Evolutionary conservation across 1,140 invertebrate species (phyloP), one percentile per base, ranked within the genome.

Genomic region (Pseudomyrmex concolor): DNA sequence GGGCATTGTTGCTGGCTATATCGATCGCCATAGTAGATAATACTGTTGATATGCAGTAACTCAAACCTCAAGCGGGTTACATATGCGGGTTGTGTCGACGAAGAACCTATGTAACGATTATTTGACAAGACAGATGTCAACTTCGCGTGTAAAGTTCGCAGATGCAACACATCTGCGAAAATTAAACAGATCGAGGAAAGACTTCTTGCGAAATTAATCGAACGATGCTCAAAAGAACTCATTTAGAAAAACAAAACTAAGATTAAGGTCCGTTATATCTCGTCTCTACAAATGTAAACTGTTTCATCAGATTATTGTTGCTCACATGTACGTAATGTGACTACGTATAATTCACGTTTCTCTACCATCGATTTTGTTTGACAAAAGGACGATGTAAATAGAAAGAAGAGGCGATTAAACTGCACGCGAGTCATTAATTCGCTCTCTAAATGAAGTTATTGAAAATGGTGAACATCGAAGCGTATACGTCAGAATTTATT

Each of bases 371-470:
- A 77, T 67, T 50, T 67, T 13, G 13, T 19, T 54, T 34, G 45
- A 74, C 22, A 19, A 54, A 57, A 55, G 12, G 34, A 9, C 43
- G 5, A 57, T 51, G 55, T 43, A 77, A 9, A 66, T n/a, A 66
- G 54, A 66, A 7, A 66, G 48, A 25, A 57, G 55, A 43, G 66
- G 74, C 63, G 62, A 66, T 77, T 67, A 67, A 34, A 55, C 13
- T 19, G 60, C 59, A 51, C n/a, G 60, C 45, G 22, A 48, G 62
- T 55, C 74, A 67, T 67, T 67, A 77, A 55, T 77, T 67, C 55
- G 45, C 50, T 67, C n/a, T 43, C 34, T n/a, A 63, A 77, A 67
- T 77, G n/a, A 54, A n/a, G 50, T 77, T 77, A 77, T 67, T 67
- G 62, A 67, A 67, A 77, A 77, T 67, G 63, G 55, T 64, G 45